phyloP scores from a whole-genome alignment of 2,113 vertebrate genomes.

The Phaethon lepturus region DNA sequence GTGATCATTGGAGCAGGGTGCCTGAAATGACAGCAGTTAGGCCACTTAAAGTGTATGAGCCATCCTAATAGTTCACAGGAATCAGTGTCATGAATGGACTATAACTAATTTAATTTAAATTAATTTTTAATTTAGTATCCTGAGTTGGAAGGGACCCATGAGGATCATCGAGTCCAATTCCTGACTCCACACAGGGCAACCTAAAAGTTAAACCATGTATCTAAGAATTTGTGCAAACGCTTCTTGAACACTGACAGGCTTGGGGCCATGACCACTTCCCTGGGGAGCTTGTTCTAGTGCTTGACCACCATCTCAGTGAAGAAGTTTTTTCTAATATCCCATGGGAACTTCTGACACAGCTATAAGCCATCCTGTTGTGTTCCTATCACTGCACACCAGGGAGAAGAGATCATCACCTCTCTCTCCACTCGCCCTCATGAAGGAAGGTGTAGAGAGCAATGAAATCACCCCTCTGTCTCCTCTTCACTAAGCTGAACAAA shows the following conservation, averaged over 20 bases:
- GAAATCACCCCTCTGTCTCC: neutral
- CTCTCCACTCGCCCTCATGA: fast-evolving
- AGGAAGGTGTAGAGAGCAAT: neutral
- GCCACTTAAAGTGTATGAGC: neutral
- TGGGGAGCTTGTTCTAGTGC: neutral
- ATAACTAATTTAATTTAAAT: neutral
- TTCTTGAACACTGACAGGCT: neutral
- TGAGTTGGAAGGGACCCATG: neutral
- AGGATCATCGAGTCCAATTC: neutral
- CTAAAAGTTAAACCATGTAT: neutral
- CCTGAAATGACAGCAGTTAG: neutral
- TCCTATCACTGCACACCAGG: neutral
- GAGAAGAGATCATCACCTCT: neutral
- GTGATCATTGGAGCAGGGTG: neutral
- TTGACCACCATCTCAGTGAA: neutral
- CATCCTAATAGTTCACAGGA: neutral
- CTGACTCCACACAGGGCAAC: neutral
- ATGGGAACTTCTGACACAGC: neutral
- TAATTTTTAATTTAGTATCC: neutral
- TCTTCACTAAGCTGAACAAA: neutral
- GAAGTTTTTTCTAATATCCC: neutral
- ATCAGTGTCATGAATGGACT: neutral
- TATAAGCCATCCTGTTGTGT: neutral
- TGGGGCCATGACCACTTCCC: neutral
- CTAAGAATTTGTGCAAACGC: neutral